Evolutionary conservation across 2,797 vertebrate species (phyloP), one percentile per base, ranked within the genome.

Genomic region (Sebastiscus tertius): DNA sequence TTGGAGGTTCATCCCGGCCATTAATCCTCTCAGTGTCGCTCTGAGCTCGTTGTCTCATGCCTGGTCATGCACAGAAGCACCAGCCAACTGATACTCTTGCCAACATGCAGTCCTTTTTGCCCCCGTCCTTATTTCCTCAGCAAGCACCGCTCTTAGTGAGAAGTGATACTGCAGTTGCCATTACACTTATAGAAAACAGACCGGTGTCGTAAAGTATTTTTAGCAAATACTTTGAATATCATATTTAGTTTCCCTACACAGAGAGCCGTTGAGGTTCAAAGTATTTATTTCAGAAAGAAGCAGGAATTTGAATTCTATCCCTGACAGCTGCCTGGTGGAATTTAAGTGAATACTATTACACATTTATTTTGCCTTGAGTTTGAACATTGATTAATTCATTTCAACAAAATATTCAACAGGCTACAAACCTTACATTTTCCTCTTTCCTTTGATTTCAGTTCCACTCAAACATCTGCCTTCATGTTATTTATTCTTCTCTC

Each of bases 1-100:
- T 64, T 84, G 75, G 75, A 70, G 75, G 77, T 84, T 65, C 68
- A 64, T 81, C 76, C 42, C n/a, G n/a, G 80, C 85, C 84, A 78
- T 49, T 93, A 93, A 95, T 95, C 93, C 90, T 90, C 75, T 91
- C 90, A 89, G 88, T 54, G 74, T 70, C 10, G 2, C 73, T 86
- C 86, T 95, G 92, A 95, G 92, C 92, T 90, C 7, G 3, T 72
- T 79, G 27, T 81, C 85, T 90, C 80, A 94, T 95, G 94, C 90
- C 82, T 89, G 87, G 87, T 93, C 93, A 95, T 92, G 94, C 92
- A 94, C 89, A 29, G 75, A 33, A 55, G 20, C 77, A 36, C 34
- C 60, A 66, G 90, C 91, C 90, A 93, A 86, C 73, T 61, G 72
- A 80, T 77, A 68, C 74, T 60, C 52, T 18, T 87, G 92, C 90